phyloP scores from a whole-genome alignment of 2,113 vertebrate genomes.

The Micronycteris hirsuta region DNA sequence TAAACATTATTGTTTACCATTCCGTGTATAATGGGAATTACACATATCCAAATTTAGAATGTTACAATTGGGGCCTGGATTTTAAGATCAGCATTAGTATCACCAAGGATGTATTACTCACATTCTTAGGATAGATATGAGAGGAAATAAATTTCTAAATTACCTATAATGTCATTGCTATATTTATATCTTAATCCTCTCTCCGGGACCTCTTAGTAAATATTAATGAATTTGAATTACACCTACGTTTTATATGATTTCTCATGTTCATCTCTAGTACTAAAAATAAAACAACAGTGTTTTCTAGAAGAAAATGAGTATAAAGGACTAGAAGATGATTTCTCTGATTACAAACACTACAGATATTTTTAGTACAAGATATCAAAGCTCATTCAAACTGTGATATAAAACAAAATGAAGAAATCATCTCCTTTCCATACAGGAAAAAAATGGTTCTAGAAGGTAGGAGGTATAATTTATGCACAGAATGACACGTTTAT shows the following conservation, averaged over 20 bases:
- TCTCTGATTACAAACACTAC: neutral
- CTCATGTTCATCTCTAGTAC: neutral
- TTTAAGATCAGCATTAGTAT: neutral
- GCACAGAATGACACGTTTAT: neutral
- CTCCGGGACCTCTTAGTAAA: constrained; percentile 15
- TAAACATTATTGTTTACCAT: neutral
- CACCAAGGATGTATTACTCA: neutral
- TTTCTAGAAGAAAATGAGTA: neutral
- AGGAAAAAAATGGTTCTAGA: constrained; percentile 24
- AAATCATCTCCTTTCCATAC: neutral
- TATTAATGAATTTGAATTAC: constrained; percentile 28
- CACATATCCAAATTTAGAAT: neutral
- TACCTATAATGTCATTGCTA: neutral
- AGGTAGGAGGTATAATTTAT: neutral
- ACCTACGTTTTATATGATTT: neutral
- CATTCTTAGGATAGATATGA: neutral
- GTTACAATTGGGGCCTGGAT: neutral
- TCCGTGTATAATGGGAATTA: neutral
- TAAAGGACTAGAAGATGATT: neutral
- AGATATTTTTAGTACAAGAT: constrained; percentile 23
- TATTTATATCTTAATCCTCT: neutral
- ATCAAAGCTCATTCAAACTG: neutral
- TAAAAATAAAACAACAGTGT: neutral
- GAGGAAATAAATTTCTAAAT: constrained; percentile 17
- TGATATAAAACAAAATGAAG: constrained; percentile 2